Conservation (phyloP, 2,113 vertebrate genomes). For the Dermatemys mawii region DNA sequence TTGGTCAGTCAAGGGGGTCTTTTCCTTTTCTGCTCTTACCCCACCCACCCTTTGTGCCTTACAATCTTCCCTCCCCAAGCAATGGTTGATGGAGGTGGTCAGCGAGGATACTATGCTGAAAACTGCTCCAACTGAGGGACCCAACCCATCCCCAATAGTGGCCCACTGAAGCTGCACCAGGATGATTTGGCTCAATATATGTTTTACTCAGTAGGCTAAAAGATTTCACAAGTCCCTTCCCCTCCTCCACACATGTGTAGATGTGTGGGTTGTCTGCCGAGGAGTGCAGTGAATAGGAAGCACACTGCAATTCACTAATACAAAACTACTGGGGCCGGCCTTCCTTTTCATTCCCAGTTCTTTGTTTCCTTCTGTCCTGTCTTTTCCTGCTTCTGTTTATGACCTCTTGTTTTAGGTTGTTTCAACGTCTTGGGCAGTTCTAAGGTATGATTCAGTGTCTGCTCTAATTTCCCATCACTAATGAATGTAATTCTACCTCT, state of each 20-base stretch:
- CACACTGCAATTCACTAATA: background rate
- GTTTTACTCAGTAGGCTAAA: constrained; percentile 33
- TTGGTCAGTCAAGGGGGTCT: background rate
- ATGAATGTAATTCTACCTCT: background rate
- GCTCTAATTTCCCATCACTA: constrained; percentile 8
- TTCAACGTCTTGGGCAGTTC: background rate
- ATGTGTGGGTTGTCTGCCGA: background rate
- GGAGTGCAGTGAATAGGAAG: background rate
- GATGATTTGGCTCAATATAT: constrained; percentile 17
- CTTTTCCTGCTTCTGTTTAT: background rate
- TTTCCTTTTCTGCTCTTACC: background rate
- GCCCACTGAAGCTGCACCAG: background rate
- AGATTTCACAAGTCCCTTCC: rapidly evolving
- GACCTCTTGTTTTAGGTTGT: background rate
- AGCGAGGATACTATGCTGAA: constrained; percentile 27
- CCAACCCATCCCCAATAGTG: constrained; percentile 7
- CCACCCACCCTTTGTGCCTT: constrained; percentile 40
- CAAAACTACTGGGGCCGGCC: background rate
- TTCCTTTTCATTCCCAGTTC: background rate
- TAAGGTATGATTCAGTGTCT: background rate
- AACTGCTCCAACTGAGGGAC: background rate
- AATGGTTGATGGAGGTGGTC: background rate
- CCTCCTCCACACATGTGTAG: background rate
- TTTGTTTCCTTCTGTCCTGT: background rate
- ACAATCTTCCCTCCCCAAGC: background rate